A percentile compares a stretch with the other conserved stretches of the same genome.
Evolutionary conservation across 1,140 invertebrate genomes (phyloP).

Genomic region (Dendroctonus valens): DNA sequence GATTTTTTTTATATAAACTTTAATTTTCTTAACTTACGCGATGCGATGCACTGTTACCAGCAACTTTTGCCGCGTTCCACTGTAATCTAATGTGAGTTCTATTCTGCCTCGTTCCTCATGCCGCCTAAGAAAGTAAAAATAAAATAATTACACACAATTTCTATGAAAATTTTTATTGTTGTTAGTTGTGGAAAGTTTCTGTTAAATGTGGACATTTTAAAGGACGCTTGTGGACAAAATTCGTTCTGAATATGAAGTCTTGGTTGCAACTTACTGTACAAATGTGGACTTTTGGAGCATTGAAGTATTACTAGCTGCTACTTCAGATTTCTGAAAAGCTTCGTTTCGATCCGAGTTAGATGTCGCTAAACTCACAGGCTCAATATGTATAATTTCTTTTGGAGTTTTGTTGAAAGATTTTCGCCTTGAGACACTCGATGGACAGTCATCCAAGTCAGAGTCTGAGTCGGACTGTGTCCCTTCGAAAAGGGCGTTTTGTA

Average conservation of each 20-base stretch:
- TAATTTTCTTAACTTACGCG: slow-evolving; percentile 60
- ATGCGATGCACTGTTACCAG: slow-evolving; percentile 82
- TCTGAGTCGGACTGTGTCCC: slow-evolving; percentile 28
- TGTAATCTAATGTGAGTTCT: slow-evolving; percentile 80
- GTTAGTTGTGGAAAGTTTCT: too few species aligned
- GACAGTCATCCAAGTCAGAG: slow-evolving; percentile 31
- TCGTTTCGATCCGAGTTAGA: slow-evolving; percentile 6
- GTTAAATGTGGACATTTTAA: too few species aligned
- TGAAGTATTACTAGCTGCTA: neutral
- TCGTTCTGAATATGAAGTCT: neutral
- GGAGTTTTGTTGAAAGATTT: neutral
- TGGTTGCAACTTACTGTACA: slow-evolving; percentile 1
- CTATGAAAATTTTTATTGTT: neutral
- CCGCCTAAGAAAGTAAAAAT: slow-evolving; percentile 15
- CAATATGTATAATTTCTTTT: neutral
- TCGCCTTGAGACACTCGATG: neutral
- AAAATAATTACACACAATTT: slow-evolving; percentile 8
- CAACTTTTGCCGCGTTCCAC: slow-evolving; percentile 72
- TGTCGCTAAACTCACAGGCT: neutral
- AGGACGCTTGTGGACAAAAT: neutral
- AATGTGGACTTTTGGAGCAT: slow-evolving; percentile 1
- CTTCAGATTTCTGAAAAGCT: slow-evolving; percentile 7
- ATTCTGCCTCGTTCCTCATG: slow-evolving; percentile 68
- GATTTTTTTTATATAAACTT: too few species aligned
- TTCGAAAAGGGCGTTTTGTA: slow-evolving; percentile 30